Evolutionary conservation across 2,888 invertebrate genomes (phyloP).

Genomic region (Heteromurus nitidus): DNA sequence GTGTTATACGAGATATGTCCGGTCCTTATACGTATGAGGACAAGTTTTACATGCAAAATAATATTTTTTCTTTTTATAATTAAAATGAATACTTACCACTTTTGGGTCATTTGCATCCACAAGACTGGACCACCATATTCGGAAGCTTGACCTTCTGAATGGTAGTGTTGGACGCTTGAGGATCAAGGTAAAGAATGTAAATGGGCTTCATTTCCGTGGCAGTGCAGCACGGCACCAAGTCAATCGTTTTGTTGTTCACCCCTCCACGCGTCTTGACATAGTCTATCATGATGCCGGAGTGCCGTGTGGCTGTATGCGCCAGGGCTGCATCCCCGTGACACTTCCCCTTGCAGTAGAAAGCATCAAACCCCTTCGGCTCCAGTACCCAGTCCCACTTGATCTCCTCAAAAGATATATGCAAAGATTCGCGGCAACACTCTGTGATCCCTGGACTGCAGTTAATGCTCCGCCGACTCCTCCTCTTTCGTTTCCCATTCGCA

Average conservation of each 20-base stretch:
- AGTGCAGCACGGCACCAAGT: conserved; percentile 89
- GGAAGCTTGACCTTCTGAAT: conserved; percentile 80
- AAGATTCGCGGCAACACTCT: conserved; percentile 88
- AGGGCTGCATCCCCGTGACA: conserved; percentile 85
- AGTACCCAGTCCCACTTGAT: conserved; percentile 94
- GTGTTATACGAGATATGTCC: no score
- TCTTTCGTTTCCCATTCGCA: conserved; percentile 75
- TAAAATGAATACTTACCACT: conserved; percentile 5
- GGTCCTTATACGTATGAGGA: no score
- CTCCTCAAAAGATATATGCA: conserved; percentile 88
- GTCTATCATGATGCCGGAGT: conserved; percentile 83
- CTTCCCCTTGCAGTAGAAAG: conserved; percentile 90
- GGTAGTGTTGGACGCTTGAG: conserved; percentile 78
- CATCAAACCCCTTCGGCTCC: conserved; percentile 87
- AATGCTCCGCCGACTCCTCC: conserved; percentile 80
- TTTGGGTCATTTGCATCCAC: conserved; percentile 85
- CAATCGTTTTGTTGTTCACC: conserved; percentile 74
- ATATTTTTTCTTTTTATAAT: no score
- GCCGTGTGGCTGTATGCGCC: conserved; percentile 81
- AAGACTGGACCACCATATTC: conserved; percentile 93
- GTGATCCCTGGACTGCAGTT: conserved; percentile 83
- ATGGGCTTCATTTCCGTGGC: conserved; percentile 88
- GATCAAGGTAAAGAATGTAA: conserved; percentile 85
- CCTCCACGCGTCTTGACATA: conserved; percentile 63
- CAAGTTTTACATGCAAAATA: no score